phyloP scores from a whole-genome alignment of 2,888 invertebrate species.

The Erebia palarica region DNA sequence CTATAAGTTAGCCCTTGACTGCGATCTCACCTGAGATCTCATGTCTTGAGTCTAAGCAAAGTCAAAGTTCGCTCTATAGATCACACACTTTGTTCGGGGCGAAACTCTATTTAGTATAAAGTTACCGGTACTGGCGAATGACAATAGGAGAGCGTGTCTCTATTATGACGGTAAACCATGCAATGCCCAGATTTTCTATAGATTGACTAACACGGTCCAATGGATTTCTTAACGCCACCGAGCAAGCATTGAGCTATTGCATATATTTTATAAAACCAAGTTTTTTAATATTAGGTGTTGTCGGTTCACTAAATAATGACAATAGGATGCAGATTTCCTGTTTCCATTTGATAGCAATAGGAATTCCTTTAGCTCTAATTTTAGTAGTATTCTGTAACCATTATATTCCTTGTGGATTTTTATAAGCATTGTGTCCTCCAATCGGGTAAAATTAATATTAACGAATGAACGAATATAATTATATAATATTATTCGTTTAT shows the following conservation, averaged over 20 bases:
- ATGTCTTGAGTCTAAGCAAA: no score
- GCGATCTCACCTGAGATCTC: no score
- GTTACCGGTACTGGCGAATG: no score
- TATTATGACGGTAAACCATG: not conserved
- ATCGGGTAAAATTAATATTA: no score
- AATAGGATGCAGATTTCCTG: not conserved
- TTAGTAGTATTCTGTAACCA: not conserved
- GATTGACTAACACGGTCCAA: not conserved
- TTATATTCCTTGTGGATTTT: not conserved
- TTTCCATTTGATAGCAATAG: not conserved
- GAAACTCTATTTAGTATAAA: no score
- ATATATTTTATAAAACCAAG: not conserved
- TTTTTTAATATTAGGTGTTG: not conserved
- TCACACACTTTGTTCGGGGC: no score
- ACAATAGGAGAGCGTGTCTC: not conserved
- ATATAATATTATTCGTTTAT: no score
- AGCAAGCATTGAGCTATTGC: not conserved
- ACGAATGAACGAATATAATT: no score
- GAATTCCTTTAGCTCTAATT: not conserved
- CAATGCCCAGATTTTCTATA: not conserved
- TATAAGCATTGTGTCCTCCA: not conserved
- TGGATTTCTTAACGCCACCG: slow-evolving; percentile 1
- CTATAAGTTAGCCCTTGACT: no score
- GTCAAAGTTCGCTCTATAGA: no score
- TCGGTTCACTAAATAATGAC: not conserved